Percentiles rank a stretch among this genome's conserved stretches.
Evolutionary conservation across 1,140 invertebrate species (phyloP).

Genomic region (Calliopsis andreniformis): DNA sequence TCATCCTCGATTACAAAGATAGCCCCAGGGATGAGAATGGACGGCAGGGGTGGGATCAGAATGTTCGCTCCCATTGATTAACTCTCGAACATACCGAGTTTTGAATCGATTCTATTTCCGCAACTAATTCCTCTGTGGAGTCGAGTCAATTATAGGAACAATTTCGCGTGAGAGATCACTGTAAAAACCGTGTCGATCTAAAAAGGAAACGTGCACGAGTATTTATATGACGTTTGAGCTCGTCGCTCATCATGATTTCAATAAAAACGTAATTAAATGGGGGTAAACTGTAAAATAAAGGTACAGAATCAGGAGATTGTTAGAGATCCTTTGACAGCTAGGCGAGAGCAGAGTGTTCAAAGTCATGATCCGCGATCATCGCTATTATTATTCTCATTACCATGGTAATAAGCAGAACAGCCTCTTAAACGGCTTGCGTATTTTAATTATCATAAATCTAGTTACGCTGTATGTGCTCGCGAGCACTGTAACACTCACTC

Average conservation of each 20-base stretch:
- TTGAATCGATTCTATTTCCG: constrained; percentile 45
- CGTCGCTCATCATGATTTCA: too few species aligned
- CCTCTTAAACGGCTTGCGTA: constrained; percentile 48
- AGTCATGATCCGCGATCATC: constrained; percentile 33
- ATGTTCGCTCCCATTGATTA: constrained; percentile 43
- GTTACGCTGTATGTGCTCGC: constrained; percentile 29
- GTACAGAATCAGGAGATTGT: too few species aligned
- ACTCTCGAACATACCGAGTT: neutral
- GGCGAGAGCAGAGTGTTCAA: neutral
- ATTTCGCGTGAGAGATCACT: constrained; percentile 11
- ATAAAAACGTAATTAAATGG: too few species aligned
- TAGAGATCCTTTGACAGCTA: neutral
- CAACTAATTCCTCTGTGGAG: constrained; percentile 24
- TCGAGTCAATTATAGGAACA: constrained; percentile 46
- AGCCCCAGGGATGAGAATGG: constrained; percentile 6
- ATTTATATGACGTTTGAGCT: too few species aligned
- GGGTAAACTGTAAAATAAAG: neutral
- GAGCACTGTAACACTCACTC: neutral
- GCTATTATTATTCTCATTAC: constrained; percentile 55
- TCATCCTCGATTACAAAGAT: constrained; percentile 56
- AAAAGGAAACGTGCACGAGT: constrained; percentile 10
- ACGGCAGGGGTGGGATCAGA: neutral
- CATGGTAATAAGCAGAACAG: constrained; percentile 47
- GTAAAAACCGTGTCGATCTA: neutral
- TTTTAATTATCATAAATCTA: constrained; percentile 64